These are phyloP conservation scores for Proteles cristata DNA, from an alignment of 2,113 vertebrate genomes.

Conservation along the genomic window DNA sequence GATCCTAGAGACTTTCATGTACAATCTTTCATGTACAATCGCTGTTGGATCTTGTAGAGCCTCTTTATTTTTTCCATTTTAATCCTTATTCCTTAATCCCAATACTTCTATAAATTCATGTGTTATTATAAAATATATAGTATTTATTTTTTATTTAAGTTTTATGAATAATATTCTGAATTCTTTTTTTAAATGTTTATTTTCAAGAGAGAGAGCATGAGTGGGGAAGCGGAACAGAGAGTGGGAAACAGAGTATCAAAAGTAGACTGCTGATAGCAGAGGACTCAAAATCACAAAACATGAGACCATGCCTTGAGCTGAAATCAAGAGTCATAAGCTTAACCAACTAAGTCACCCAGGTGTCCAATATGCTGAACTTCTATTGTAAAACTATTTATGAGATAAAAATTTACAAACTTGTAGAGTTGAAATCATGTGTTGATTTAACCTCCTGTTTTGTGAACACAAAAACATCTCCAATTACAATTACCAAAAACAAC, in stretches of 20 bases:
- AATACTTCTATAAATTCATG: background rate
- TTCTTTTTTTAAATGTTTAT: no score
- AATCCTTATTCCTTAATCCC: background rate
- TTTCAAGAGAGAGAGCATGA: no score
- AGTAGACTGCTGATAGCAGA: no score
- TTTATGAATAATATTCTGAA: background rate
- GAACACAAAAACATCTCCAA: background rate
- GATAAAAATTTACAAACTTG: background rate
- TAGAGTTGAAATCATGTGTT: background rate
- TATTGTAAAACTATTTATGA: background rate
- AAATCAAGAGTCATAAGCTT: no score
- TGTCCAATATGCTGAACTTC: background rate
- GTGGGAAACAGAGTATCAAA: no score
- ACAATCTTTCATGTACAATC: background rate
- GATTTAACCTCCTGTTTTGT: background rate
- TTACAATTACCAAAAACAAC: background rate
- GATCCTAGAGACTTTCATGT: background rate
- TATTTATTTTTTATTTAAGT: background rate
- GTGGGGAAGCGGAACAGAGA: no score
- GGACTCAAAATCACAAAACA: no score
- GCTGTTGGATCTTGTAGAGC: background rate
- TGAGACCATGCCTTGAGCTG: no score
- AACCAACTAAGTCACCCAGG: no score
- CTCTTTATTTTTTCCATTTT: background rate
- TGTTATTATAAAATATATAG: background rate